Base-by-base conservation (phyloP, 2,797 vertebrate genomes). In the Brotula barbata region DNA sequence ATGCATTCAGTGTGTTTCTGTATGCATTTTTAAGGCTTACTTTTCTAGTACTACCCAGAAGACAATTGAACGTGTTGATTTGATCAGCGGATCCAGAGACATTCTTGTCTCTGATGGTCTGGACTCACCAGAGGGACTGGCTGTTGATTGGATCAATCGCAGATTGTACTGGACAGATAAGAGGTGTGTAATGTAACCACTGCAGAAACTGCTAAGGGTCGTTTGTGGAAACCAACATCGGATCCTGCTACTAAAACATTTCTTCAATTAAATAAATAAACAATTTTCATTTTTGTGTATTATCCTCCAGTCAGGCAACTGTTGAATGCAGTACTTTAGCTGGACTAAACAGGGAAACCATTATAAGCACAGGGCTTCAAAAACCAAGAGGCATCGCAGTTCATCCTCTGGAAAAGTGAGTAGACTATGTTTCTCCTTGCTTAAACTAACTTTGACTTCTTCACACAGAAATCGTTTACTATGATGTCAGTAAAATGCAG, bases 101-200 rank as follows among this genome's bases (percentile, higher is more conserved):
- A 81, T 89, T 66, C 57, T 98, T 15, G 68, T 95, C 45, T 85
- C 80, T 6, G 89, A 89, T 51, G 90, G 71, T 47, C 46, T 94
- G 52, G 90, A 87, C 48, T 84, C 55, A 12, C 92, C 92, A 1
- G 93, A 95, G 72, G 94, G 94, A 40, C 88, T 99, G 53, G 87
- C 94, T 0, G 65, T 98, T 25, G 96, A 98, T 85, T 98, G 95
- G 94, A 78, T 95, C 67, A 88, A 94, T 74, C 93, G 90, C 28
- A 94, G 87, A 84, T 77, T 99, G 52, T 98, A 95, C 64, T 99
- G 96, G 96, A 96, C 95, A 12, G 95, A 98, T 77, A 89, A 76
- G 84, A 88, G 93, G 95, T 96, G 88, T 21, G 84, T 16, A 37
- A 1, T 16, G 45, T 53, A 13, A 45, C 23, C 33, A 64, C 1